These are phyloP conservation scores for Coptodon rendalli DNA, from an alignment of 2,113 vertebrate species.

Conservation along the genomic window DNA sequence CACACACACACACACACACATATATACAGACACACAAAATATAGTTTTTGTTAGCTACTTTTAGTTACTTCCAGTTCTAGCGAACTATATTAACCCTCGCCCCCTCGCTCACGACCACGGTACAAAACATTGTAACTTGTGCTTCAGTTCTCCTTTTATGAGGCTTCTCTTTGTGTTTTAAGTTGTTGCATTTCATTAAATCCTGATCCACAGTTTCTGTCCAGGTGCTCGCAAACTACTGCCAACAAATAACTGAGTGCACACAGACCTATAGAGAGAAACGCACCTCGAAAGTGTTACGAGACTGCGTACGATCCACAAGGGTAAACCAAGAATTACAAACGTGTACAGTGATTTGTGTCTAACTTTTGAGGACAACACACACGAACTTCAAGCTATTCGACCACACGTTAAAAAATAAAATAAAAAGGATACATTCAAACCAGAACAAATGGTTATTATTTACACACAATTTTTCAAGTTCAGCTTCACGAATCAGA, in stretches of 20 bases:
- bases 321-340: neutral
- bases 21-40: neutral
- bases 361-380: neutral
- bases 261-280: neutral
- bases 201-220: neutral
- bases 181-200: neutral
- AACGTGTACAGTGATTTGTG: neutral
- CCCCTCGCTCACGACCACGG: neutral
- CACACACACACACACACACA: fast-evolving
- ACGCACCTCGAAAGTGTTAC: neutral
- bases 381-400: neutral
- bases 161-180: neutral
- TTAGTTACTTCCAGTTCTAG: neutral
- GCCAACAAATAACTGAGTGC: neutral
- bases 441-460: neutral
- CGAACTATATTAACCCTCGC: neutral
- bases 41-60: neutral
- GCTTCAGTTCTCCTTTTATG: neutral
- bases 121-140: neutral
- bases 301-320: neutral
- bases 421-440: neutral
- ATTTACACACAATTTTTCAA: neutral
- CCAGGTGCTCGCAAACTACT: neutral
- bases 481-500: neutral
- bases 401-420: neutral